These are phyloP conservation scores for Pegoplata infirma DNA, from an alignment of 2,888 invertebrate species.

Conservation along the genomic window DNA sequence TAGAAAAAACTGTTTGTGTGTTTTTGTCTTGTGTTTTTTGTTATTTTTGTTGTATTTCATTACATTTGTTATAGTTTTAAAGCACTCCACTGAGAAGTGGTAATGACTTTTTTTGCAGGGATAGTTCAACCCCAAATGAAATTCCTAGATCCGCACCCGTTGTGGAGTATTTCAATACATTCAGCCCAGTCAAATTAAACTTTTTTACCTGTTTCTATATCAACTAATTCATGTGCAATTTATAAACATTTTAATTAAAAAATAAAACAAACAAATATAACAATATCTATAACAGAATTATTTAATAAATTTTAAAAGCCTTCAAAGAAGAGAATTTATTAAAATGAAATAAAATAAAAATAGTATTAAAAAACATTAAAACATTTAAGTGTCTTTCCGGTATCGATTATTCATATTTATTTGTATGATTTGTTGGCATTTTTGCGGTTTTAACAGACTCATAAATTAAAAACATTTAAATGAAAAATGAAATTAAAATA, in stretches of 20 bases:
- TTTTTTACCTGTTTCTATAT: not conserved
- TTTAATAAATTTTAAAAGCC: conserved; percentile 37
- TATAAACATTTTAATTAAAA: conserved; percentile 15
- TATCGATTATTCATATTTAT: conserved; percentile 17
- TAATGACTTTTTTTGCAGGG: no score
- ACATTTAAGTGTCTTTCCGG: conserved; percentile 42
- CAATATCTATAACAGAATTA: conserved; percentile 19
- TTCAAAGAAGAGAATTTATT: conserved; percentile 4
- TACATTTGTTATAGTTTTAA: no score
- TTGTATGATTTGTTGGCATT: conserved; percentile 31
- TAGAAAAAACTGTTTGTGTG: no score
- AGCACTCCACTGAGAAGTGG: no score
- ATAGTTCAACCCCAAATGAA: no score
- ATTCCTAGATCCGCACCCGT: no score
- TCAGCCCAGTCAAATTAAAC: no score
- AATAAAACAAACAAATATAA: conserved; percentile 32
- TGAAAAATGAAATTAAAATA: not conserved
- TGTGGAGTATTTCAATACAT: no score
- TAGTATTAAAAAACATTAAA: not conserved
- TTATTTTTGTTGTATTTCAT: no score
- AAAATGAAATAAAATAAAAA: conserved; percentile 11
- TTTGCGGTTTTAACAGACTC: conserved; percentile 21
- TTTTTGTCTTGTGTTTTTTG: no score
- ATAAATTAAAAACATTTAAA: conserved; percentile 1
- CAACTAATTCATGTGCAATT: not conserved